phyloP scores from a whole-genome alignment of 2,797 vertebrate genomes.

The Spinus olivaceus region DNA sequence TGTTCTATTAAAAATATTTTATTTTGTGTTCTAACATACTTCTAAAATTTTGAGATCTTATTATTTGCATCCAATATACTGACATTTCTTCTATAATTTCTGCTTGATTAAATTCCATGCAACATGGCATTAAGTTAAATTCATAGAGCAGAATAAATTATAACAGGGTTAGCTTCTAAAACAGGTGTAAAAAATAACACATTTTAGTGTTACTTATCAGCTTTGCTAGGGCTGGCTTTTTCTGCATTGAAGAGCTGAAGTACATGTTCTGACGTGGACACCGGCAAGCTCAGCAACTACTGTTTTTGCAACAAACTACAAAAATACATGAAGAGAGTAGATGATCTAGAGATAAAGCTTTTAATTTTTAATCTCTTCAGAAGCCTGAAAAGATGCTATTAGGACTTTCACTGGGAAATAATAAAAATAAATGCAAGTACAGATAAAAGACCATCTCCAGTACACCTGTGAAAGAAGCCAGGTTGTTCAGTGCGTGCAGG shows the following conservation, averaged over 20 bases:
- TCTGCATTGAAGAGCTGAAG: slow-evolving; percentile 49
- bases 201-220: slow-evolving; percentile 70
- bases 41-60: not conserved
- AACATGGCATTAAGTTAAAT: slow-evolving; percentile 67
- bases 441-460: not conserved
- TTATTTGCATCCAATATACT: slow-evolving; percentile 29
- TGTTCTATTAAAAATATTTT: not conserved
- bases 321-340: not conserved
- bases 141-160: slow-evolving; percentile 68
- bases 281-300: not conserved
- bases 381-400: not conserved
- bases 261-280: slow-evolving; percentile 56
- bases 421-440: not conserved
- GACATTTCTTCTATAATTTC: slow-evolving; percentile 51
- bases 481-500: not conserved
- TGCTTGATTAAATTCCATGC: slow-evolving; percentile 62
- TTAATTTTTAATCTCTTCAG: not conserved
- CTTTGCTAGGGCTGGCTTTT: slow-evolving; percentile 54
- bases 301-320: slow-evolving; percentile 28
- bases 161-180: slow-evolving; percentile 69
- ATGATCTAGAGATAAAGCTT: not conserved
- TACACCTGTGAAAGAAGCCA: not conserved
- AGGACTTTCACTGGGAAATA: not conserved
- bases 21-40: not conserved
- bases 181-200: slow-evolving; percentile 71